Evolutionary conservation across 2,888 invertebrate species (phyloP).

Genomic region (Cotesia congregata): DNA sequence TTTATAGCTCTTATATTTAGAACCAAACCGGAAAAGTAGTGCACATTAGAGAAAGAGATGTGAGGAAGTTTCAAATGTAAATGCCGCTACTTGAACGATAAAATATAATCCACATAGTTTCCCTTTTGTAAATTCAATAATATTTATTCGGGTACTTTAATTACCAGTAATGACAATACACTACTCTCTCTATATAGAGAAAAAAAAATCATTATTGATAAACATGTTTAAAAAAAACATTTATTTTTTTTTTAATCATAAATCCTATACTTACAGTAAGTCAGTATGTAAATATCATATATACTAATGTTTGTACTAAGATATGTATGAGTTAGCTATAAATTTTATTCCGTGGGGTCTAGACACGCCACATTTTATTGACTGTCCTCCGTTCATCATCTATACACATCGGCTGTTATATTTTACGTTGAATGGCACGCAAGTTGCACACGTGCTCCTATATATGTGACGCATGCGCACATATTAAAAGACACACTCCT

Average conservation of each 20-base stretch:
- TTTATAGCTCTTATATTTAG: constrained; percentile 30
- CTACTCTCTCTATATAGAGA: too few relatives aligned
- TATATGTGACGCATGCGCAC: constrained; percentile 51
- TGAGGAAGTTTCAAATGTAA: constrained; percentile 26
- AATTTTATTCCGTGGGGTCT: constrained; percentile 6
- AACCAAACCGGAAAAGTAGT: constrained; percentile 17
- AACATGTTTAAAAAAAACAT: neutral
- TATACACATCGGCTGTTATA: constrained; percentile 26
- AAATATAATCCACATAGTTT: neutral
- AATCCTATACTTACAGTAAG: neutral
- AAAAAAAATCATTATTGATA: neutral
- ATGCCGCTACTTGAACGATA: neutral
- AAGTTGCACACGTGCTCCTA: constrained; percentile 38
- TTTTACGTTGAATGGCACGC: constrained; percentile 52
- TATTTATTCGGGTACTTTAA: neutral
- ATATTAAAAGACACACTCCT: constrained; percentile 10
- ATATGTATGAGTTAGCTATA: neutral
- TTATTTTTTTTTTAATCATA: neutral
- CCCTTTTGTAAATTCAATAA: neutral
- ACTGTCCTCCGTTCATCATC: constrained; percentile 8
- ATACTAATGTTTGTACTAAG: neutral
- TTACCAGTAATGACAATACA: neutral
- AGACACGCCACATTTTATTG: constrained; percentile 14
- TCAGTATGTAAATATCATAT: neutral
- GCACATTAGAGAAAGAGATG: constrained; percentile 6